These are phyloP conservation scores for Platysternon megacephalum DNA, from an alignment of 2,113 vertebrate species.

Conservation along the genomic window DNA sequence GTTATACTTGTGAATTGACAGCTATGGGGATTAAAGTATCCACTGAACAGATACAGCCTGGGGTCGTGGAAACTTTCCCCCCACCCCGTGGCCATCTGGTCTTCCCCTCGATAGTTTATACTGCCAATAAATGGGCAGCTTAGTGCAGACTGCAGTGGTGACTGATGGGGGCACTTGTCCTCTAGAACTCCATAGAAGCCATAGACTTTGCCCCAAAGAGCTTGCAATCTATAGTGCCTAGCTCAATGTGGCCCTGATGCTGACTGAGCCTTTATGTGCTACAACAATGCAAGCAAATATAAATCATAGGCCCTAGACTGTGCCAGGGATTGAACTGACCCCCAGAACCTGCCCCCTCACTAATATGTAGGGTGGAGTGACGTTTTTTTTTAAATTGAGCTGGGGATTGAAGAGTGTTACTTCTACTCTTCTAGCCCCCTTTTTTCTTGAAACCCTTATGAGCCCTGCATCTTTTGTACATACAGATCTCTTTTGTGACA, in stretches of 20 bases:
- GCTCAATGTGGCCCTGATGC: not conserved
- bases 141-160: not conserved
- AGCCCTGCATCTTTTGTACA: accelerated
- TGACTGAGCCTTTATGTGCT: not conserved
- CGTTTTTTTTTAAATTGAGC: not conserved
- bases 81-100: not conserved
- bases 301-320: not conserved
- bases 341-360: not conserved
- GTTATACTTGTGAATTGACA: not conserved
- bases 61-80: not conserved
- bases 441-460: not conserved
- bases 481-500: not conserved
- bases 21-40: not conserved
- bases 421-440: not conserved
- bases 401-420: not conserved
- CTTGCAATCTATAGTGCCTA: not conserved
- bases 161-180: not conserved
- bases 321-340: too few species aligned
- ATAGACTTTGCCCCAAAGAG: not conserved
- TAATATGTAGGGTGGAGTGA: not conserved
- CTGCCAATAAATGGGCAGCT: not conserved
- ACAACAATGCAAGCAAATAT: not conserved
- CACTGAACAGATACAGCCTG: not conserved
- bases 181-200: not conserved
- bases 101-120: not conserved